phyloP scores from a whole-genome alignment of 2,888 invertebrate species.

The Luperina nickerlii region DNA sequence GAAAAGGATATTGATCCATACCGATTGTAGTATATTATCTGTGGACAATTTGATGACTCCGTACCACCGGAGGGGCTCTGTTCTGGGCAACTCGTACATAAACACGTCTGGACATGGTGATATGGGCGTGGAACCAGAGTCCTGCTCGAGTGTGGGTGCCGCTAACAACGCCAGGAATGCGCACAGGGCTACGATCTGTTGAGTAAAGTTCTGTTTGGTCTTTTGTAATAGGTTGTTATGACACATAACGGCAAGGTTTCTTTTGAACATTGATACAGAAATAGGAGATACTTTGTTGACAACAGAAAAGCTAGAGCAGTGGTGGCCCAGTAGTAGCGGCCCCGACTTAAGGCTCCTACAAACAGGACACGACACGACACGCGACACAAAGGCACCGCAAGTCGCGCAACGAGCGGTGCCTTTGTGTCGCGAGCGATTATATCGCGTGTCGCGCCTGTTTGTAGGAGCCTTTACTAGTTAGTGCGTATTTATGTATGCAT shows the following conservation, averaged over 20 bases:
- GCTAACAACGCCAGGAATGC: slow-evolving; percentile 72
- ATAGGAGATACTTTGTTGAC: no score
- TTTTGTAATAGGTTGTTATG: no score
- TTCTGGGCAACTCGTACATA: slow-evolving; percentile 88
- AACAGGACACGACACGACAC: no score
- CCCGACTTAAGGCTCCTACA: no score
- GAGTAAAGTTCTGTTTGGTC: not conserved
- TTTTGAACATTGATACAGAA: no score
- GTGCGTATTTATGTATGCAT: not conserved
- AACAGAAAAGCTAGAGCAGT: no score
- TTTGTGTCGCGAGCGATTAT: no score
- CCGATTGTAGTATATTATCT: slow-evolving; percentile 89
- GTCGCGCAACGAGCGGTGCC: no score
- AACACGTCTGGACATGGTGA: slow-evolving; percentile 91
- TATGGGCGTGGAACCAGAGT: slow-evolving; percentile 64
- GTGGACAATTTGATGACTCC: slow-evolving; percentile 90
- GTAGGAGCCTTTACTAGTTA: no score
- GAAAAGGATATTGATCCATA: slow-evolving; percentile 90
- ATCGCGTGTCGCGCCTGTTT: no score
- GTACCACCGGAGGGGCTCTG: slow-evolving; percentile 91
- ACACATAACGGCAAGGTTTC: not conserved
- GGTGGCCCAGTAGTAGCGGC: no score
- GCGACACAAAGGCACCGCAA: no score
- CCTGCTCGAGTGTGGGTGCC: slow-evolving; percentile 76
- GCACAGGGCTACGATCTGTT: slow-evolving; percentile 71